Conservation (phyloP, 2,797 vertebrate species). For the Microchirus variegatus region DNA sequence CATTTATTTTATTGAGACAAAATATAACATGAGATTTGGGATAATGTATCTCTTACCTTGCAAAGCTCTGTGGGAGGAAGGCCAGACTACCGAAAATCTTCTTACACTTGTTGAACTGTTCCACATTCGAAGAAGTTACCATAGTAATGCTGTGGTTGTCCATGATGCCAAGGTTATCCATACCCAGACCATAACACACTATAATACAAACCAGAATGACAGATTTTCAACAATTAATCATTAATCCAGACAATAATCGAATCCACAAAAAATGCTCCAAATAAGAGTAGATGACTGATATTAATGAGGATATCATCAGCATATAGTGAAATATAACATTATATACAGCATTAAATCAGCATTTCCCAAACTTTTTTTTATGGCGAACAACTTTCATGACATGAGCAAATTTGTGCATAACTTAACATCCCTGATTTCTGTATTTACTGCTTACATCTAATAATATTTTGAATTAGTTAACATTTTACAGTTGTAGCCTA, state of each 20-base stretch:
- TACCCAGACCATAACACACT: slow-evolving; percentile 94
- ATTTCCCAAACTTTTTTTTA: no score
- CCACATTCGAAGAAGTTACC: slow-evolving; percentile 88
- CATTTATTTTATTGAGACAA: not conserved
- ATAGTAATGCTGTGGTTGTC: slow-evolving; percentile 78
- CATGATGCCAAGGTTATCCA: slow-evolving; percentile 79
- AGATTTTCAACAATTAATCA: not conserved
- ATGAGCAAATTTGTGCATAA: no score
- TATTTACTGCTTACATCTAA: no score
- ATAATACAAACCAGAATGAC: slow-evolving; percentile 5
- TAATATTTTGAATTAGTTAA: no score
- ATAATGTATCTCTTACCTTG: slow-evolving; percentile 73
- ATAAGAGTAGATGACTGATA: no score
- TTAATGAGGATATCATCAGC: no score
- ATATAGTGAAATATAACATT: no score
- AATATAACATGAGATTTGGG: not conserved
- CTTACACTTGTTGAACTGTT: slow-evolving; percentile 86
- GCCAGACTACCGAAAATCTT: slow-evolving; percentile 95
- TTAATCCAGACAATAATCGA: not conserved
- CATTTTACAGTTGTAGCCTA: no score
- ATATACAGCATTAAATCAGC: no score
- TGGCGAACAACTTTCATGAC: no score
- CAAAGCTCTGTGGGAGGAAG: slow-evolving; percentile 89
- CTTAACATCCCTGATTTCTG: no score
- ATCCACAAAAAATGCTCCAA: not conserved